phyloP scores from a whole-genome alignment of 1,140 invertebrate species.

The Coptotermes formosanus region DNA sequence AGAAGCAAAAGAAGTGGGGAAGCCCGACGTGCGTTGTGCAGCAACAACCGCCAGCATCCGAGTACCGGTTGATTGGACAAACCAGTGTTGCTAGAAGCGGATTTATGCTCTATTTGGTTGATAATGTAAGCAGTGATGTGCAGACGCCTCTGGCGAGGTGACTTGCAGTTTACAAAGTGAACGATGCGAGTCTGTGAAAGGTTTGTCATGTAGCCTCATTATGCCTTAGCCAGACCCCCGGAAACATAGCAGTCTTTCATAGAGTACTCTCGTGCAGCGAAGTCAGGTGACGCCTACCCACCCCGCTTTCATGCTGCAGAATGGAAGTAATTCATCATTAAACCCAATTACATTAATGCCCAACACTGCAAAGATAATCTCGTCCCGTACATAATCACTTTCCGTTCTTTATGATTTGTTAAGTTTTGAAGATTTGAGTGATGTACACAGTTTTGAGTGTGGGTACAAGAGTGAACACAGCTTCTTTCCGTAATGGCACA shows the following conservation, averaged over 20 bases:
- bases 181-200: neutral
- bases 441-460: too few relatives aligned
- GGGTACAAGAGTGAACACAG: too few relatives aligned
- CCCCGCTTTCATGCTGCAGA: neutral
- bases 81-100: neutral
- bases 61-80: neutral
- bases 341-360: neutral
- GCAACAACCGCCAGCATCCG: neutral
- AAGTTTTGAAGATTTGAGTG: too few relatives aligned
- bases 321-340: neutral
- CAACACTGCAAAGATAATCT: too few relatives aligned
- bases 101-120: slow-evolving; percentile 14
- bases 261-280: neutral
- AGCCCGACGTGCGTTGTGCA: too few relatives aligned
- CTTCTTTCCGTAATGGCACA: too few relatives aligned
- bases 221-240: neutral
- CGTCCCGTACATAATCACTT: neutral
- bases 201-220: slow-evolving; percentile 18
- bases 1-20: too few relatives aligned
- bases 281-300: too few relatives aligned
- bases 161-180: neutral
- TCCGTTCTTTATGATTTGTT: neutral
- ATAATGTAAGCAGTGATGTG: neutral
- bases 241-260: neutral
- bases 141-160: neutral